These are phyloP conservation scores for Pinna nobilis DNA, from an alignment of 1,140 invertebrate species.

Conservation along the genomic window DNA sequence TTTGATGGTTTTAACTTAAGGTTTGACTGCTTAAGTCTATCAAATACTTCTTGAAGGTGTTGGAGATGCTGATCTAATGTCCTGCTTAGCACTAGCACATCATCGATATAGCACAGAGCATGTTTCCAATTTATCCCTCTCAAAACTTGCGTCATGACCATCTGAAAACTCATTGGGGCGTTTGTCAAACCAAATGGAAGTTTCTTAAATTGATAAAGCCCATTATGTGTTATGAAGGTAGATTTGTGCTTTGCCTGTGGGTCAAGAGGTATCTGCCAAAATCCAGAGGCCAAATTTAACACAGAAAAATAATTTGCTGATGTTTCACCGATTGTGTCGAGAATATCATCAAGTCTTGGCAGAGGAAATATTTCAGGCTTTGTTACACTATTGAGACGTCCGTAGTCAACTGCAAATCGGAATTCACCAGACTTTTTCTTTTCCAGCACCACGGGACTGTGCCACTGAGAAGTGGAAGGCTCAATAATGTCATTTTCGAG, in stretches of 20 bases:
- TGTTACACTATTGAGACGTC: slow-evolving; percentile 36
- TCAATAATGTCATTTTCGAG: slow-evolving; percentile 41
- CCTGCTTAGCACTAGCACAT: no score
- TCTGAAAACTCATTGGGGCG: slow-evolving; percentile 18
- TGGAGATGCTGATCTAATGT: no score
- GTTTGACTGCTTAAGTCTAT: slow-evolving; percentile 28
- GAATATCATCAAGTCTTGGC: slow-evolving; percentile 31
- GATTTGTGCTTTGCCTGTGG: slow-evolving; percentile 28
- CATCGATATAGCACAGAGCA: slow-evolving; percentile 32
- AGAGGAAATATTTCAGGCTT: slow-evolving; percentile 34
- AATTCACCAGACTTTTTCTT: slow-evolving; percentile 32
- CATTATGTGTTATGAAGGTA: slow-evolving; percentile 51
- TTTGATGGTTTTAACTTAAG: slow-evolving; percentile 28
- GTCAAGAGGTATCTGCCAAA: slow-evolving; percentile 45
- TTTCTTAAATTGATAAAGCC: slow-evolving; percentile 28
- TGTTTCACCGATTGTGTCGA: slow-evolving; percentile 28
- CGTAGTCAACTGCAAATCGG: slow-evolving; percentile 47
- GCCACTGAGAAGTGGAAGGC: slow-evolving; percentile 28
- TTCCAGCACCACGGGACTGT: slow-evolving; percentile 41
- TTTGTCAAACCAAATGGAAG: slow-evolving; percentile 39
- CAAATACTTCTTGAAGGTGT: no score
- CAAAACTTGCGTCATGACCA: slow-evolving; percentile 13
- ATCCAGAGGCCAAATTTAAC: slow-evolving; percentile 40
- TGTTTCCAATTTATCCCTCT: slow-evolving; percentile 22
- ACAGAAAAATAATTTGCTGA: slow-evolving; percentile 24